Evolutionary conservation across 2,888 invertebrate genomes (phyloP).

Genomic region (Chaitophorus viminalis): DNA sequence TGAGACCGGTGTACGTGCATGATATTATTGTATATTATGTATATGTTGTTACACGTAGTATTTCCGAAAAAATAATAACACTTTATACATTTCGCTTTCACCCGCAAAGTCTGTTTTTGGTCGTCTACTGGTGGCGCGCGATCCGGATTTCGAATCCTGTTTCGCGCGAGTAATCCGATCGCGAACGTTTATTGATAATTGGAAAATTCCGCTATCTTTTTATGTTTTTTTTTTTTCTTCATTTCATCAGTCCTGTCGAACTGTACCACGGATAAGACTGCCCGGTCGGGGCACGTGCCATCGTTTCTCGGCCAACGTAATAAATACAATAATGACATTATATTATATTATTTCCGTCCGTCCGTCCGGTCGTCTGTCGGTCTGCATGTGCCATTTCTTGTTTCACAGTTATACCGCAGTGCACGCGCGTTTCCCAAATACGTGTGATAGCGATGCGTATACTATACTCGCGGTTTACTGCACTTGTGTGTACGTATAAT

Average conservation of each 20-base stretch:
- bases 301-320: not conserved
- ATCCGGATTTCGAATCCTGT: conserved; percentile 20
- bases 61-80: not conserved
- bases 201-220: not conserved
- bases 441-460: not conserved
- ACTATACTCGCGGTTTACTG: not conserved
- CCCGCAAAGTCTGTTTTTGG: not conserved
- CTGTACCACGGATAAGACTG: not conserved
- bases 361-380: not conserved
- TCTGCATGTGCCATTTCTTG: conserved; percentile 8
- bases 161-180: not conserved
- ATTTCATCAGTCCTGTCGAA: not conserved
- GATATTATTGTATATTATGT: too few relatives aligned
- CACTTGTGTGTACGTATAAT: not conserved
- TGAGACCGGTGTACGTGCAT: not conserved
- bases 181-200: not conserved
- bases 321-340: not conserved
- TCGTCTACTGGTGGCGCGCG: not conserved
- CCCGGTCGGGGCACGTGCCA: not conserved
- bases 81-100: not conserved
- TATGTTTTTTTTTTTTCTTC: not conserved
- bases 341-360: not conserved
- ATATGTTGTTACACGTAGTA: not conserved
- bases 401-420: not conserved
- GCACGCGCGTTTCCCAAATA: not conserved